phyloP scores from a whole-genome alignment of 2,113 vertebrate species.

The Scortum barcoo region DNA sequence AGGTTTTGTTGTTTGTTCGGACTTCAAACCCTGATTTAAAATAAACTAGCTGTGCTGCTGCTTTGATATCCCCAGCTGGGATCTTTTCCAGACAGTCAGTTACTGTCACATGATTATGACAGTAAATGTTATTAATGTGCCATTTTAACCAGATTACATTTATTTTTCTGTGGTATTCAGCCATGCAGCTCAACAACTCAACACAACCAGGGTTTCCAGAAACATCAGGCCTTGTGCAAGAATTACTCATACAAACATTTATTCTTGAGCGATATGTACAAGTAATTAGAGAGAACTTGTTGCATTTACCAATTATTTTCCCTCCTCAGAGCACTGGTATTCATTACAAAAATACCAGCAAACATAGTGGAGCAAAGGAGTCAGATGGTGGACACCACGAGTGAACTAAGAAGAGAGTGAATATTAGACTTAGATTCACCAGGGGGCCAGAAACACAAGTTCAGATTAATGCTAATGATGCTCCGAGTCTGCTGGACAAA shows the following conservation, averaged over 20 bases:
- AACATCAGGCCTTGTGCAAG: neutral
- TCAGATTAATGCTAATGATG: neutral
- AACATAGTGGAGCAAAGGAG: too few species aligned
- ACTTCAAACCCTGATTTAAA: slow-evolving; percentile 1
- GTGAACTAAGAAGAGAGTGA: neutral
- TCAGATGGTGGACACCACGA: neutral
- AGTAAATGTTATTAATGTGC: neutral
- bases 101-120: neutral
- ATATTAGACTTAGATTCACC: neutral
- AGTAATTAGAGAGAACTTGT: too few species aligned
- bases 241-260: too few species aligned
- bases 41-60: neutral
- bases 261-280: too few species aligned
- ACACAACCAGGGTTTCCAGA: neutral
- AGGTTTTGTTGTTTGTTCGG: slow-evolving; percentile 2
- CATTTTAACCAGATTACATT: neutral
- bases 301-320: too few species aligned
- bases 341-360: too few species aligned
- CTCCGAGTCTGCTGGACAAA: neutral
- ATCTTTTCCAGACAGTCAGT: neutral
- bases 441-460: neutral
- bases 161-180: neutral
- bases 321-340: too few species aligned
- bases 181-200: neutral
- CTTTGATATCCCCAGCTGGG: neutral